A percentile compares a stretch with the other conserved stretches of the same genome.
phyloP scores from a whole-genome alignment of 2,797 vertebrate genomes.

The Coregonus ussuriensis region DNA sequence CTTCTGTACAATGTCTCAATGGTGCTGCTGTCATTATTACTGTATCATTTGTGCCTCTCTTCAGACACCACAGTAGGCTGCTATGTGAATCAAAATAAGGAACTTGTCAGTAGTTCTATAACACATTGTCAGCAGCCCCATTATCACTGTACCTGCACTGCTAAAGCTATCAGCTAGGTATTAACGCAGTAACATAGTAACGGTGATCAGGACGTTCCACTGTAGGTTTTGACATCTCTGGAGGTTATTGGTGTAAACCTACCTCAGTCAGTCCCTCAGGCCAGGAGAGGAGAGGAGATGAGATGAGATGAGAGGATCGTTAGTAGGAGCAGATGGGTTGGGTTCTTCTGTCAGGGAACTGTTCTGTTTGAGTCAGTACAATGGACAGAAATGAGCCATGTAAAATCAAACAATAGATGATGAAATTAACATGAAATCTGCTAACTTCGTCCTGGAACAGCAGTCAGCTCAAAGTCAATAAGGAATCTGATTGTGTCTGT shows the following conservation, averaged over 20 bases:
- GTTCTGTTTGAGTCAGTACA: slow-evolving; percentile 61
- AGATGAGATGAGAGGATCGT: slow-evolving; percentile 56
- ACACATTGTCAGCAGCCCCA: slow-evolving; percentile 68
- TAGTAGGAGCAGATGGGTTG: slow-evolving; percentile 61
- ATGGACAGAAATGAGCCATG: slow-evolving; percentile 51
- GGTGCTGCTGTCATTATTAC: slow-evolving; percentile 69
- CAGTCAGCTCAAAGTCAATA: slow-evolving; percentile 56
- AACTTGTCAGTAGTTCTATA: slow-evolving; percentile 68
- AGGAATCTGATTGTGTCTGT: slow-evolving; percentile 20
- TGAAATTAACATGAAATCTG: slow-evolving; percentile 71
- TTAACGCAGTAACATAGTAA: slow-evolving; percentile 72
- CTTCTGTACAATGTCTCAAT: slow-evolving; percentile 62
- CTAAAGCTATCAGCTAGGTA: slow-evolving; percentile 46
- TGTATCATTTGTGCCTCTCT: slow-evolving; percentile 54
- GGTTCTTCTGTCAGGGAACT: background rate
- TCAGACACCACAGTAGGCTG: slow-evolving; percentile 57
- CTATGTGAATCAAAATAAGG: slow-evolving; percentile 74
- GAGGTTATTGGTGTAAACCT: slow-evolving; percentile 73
- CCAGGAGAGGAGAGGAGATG: slow-evolving; percentile 21
- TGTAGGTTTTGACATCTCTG: slow-evolving; percentile 29
- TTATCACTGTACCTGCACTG: slow-evolving; percentile 48
- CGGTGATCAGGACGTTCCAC: slow-evolving; percentile 55
- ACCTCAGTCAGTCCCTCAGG: slow-evolving; percentile 66
- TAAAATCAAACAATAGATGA: slow-evolving; percentile 64
- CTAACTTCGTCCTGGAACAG: background rate